Base-by-base conservation (phyloP, 2,113 vertebrate genomes). In the Argyrosomus japonicus region DNA sequence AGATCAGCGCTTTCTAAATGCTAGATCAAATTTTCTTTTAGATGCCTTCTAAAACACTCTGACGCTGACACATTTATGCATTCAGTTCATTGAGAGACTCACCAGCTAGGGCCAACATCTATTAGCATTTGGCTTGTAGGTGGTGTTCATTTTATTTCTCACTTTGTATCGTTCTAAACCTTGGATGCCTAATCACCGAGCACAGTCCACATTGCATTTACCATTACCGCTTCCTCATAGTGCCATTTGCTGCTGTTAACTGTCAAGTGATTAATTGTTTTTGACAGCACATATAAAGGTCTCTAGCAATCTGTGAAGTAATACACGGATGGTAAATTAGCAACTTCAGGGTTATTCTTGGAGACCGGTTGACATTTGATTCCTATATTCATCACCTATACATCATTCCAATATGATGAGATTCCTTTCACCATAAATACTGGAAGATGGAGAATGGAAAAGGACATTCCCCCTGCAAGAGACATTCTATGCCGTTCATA, bases 311-410 rank as follows among this genome's bases (percentile, higher is more conserved):
- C 79, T 74, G 73, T 47, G 80, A 72, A 36, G 77, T 65, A 79
- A 82, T 73, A 62, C 67, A 27, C 1, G 32, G 60, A 73, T 76
- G 48, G 79, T 85, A 87, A 50, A 90, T 90, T 74, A 83, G 85
- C 75, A 82, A 78, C 73, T 73, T 43, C 17, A 25, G n/a, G 84
- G 54, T 86, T 90, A 79, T 87, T 82, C 78, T 84, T 79, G 61
- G 88, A 78, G 32, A 45, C 65, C 23, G 12, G 77, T 78, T 87
- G 90, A 89, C 90, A 91, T 92, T 91, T 90, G 76, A 77, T 88
- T 88, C 60, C 29, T 23, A 70, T 76, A 67, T 84, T 88, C 78
- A 84, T 89, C 82, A 75, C 29, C 10, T 19, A 14, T 25, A 61
- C 63, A 89, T 85, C 61, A 65, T 75, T 53, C 48, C 47, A 21